Conservation (phyloP, 1,140 invertebrate genomes). For the Kradibia gibbosae region DNA sequence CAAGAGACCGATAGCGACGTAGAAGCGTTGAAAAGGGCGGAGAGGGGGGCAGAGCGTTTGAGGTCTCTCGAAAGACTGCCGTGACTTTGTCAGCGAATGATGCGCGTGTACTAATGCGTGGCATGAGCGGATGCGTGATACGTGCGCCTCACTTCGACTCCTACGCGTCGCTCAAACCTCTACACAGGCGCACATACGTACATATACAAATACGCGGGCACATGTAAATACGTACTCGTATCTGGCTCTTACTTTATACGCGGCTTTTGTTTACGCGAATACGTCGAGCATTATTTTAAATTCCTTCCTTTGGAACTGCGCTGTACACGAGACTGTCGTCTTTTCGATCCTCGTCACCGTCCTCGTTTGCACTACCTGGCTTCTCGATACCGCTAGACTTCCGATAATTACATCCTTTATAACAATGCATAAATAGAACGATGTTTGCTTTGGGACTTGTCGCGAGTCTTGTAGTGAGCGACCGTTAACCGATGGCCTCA, state of each 20-base stretch:
- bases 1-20: constrained; percentile 24
- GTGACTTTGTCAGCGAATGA: constrained; percentile 47
- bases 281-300: constrained; percentile 20
- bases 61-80: constrained; percentile 36
- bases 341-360: not conserved
- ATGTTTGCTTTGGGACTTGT: not conserved
- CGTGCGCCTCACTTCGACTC: constrained; percentile 34
- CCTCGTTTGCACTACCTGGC: not conserved
- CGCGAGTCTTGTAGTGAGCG: constrained; percentile 8
- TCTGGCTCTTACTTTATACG: not conserved
- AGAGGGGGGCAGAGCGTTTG: not conserved
- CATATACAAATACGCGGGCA: too few relatives aligned
- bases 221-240: too few relatives aligned
- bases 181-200: not conserved
- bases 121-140: constrained; percentile 29
- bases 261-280: constrained; percentile 28
- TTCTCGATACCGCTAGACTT: not conserved
- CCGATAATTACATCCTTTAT: not conserved
- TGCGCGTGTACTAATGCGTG: constrained; percentile 43
- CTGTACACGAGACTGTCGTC: not conserved
- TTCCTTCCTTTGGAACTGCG: constrained; percentile 5
- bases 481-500: constrained; percentile 6
- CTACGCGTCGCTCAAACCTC: constrained; percentile 29
- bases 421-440: constrained; percentile 30
- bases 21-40: constrained; percentile 19